Conservation (phyloP, 2,888 invertebrate genomes). For the Scaptomyza parva region DNA sequence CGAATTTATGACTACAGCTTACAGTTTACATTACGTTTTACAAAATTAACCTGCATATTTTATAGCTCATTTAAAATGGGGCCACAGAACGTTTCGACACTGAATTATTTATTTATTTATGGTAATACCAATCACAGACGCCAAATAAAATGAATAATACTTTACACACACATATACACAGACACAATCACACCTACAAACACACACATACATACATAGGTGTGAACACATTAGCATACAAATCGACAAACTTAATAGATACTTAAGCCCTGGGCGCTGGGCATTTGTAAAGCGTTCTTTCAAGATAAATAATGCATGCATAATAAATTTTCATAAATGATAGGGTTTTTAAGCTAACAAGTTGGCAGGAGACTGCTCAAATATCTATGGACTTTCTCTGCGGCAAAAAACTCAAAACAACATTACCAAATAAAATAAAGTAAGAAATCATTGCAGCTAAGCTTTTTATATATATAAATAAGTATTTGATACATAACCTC, state of each 20-base stretch:
- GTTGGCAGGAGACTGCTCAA: conserved; percentile 1
- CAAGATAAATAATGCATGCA: conserved; percentile 49
- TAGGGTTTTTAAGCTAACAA: conserved; percentile 18
- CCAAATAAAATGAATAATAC: conserved; percentile 55
- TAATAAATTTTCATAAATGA: conserved; percentile 54
- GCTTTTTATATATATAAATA: no score
- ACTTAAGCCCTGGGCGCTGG: conserved; percentile 47
- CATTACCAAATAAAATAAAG: not conserved
- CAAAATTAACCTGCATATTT: conserved; percentile 63
- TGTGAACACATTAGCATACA: conserved; percentile 49
- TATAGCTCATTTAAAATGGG: conserved; percentile 60
- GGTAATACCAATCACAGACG: conserved; percentile 63
- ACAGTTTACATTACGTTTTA: conserved; percentile 28
- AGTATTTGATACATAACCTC: no score
- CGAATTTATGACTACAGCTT: conserved; percentile 65
- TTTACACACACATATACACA: conserved; percentile 23
- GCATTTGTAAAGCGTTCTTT: conserved; percentile 20
- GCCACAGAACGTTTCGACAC: conserved; percentile 64
- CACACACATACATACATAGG: conserved; percentile 10
- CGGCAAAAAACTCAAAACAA: not conserved
- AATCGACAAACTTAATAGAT: conserved; percentile 58
- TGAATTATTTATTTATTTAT: conserved; percentile 71
- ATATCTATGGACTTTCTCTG: not conserved
- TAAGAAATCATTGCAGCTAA: not conserved
- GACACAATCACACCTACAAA: conserved; percentile 4